Percentiles rank a stretch among this genome's conserved stretches.
phyloP scores from a whole-genome alignment of 1,140 invertebrate genomes.

The Drosophila nasuta region DNA sequence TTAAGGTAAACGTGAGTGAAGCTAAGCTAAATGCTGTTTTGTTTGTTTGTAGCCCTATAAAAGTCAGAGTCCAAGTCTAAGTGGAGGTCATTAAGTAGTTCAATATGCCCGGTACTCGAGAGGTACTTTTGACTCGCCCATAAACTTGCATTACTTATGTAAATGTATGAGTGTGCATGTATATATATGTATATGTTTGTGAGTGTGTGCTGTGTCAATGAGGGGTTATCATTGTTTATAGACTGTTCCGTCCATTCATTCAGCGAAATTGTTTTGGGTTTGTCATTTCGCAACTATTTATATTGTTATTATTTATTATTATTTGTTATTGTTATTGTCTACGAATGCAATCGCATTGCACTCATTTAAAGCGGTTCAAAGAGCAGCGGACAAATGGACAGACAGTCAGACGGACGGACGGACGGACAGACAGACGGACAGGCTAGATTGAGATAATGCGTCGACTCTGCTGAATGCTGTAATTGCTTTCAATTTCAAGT shows the following conservation, averaged over 20 bases:
- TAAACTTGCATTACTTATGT: conserved; percentile 24
- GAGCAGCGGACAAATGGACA: background rate
- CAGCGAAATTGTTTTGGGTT: conserved; percentile 46
- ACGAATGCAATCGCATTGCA: conserved; percentile 25
- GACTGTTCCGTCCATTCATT: conserved; percentile 57
- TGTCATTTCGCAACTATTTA: conserved; percentile 71
- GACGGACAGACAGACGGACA: background rate
- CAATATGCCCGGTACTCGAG: background rate
- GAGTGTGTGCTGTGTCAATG: conserved; percentile 15
- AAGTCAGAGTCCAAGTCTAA: background rate
- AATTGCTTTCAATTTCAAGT: conserved; percentile 28
- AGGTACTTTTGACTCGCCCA: background rate
- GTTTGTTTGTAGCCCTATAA: background rate
- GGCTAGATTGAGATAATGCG: no score
- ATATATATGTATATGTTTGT: conserved; percentile 10
- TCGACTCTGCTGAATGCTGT: background rate
- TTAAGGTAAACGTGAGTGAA: background rate
- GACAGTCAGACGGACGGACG: background rate
- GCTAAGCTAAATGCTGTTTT: background rate
- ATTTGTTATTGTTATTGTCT: conserved; percentile 39
- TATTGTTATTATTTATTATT: conserved; percentile 36
- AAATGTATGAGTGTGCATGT: conserved; percentile 1
- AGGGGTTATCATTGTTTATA: conserved; percentile 41
- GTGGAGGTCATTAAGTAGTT: conserved; percentile 18
- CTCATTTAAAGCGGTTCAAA: conserved; percentile 25